Percentiles rank a stretch among this genome's conserved stretches.
Conservation (phyloP, 1,140 invertebrate genomes). For the Triops longicaudatus region DNA sequence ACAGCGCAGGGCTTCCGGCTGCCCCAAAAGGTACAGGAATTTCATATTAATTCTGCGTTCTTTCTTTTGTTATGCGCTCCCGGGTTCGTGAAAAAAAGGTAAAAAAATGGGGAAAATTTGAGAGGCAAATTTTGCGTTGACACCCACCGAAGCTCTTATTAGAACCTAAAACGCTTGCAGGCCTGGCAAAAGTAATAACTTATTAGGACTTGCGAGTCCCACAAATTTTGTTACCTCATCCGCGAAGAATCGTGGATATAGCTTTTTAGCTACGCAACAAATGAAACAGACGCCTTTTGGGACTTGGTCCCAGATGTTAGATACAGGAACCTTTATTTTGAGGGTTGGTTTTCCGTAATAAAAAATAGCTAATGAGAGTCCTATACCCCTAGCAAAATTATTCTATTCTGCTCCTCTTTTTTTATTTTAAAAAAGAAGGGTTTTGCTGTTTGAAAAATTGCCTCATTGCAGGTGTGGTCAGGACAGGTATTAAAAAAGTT, state of each 20-base stretch:
- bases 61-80: background rate
- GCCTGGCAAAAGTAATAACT: background rate
- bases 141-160: background rate
- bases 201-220: background rate
- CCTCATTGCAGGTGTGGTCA: background rate
- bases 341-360: background rate
- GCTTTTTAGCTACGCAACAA: background rate
- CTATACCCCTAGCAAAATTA: no score
- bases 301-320: background rate
- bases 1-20: background rate
- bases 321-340: background rate
- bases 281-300: background rate
- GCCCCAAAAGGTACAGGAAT: background rate
- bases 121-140: slow-evolving; percentile 3
- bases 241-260: slow-evolving; percentile 14
- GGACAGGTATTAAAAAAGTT: background rate
- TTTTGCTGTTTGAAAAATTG: background rate
- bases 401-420: background rate
- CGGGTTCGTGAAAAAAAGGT: background rate
- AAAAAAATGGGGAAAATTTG: background rate
- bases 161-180: background rate
- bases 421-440: background rate
- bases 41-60: background rate
- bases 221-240: background rate
- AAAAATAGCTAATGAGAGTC: slow-evolving; percentile 7